phyloP scores from a whole-genome alignment of 2,797 vertebrate genomes.

The Taenioides sp. region DNA sequence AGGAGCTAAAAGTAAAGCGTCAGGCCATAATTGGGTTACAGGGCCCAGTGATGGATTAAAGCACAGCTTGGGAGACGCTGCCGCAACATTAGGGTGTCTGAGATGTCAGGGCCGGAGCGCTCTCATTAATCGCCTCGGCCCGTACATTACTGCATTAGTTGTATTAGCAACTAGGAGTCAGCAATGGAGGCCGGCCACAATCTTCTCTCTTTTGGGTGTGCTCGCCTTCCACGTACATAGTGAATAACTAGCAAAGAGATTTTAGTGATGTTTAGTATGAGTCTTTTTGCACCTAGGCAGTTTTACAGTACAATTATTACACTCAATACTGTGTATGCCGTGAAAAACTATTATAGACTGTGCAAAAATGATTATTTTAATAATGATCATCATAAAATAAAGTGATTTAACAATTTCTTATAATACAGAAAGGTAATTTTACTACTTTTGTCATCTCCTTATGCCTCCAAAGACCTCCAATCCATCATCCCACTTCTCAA shows the following conservation, averaged over 20 bases:
- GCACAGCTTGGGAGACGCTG: slow-evolving; percentile 78
- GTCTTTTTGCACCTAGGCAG: background rate
- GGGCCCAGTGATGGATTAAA: slow-evolving; percentile 82
- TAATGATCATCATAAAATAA: too few relatives aligned
- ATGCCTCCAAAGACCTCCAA: slow-evolving; percentile 37
- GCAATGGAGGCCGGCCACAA: slow-evolving; percentile 67
- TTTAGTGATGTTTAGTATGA: background rate
- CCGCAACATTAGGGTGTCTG: slow-evolving; percentile 83
- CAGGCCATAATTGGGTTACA: slow-evolving; percentile 82
- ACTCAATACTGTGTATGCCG: too few relatives aligned
- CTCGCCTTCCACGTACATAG: slow-evolving; percentile 34
- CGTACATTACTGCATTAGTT: slow-evolving; percentile 84
- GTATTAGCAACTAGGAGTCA: slow-evolving; percentile 83
- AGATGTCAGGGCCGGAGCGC: slow-evolving; percentile 81
- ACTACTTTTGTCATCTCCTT: background rate
- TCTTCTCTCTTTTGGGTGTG: slow-evolving; percentile 46
- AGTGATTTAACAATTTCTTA: too few relatives aligned
- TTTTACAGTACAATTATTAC: background rate
- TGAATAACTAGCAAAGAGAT: background rate
- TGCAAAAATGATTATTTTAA: too few relatives aligned
- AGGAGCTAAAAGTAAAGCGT: slow-evolving; percentile 79
- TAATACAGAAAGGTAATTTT: too few relatives aligned
- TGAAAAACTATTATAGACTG: too few relatives aligned
- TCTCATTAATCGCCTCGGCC: slow-evolving; percentile 82
- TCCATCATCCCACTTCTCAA: slow-evolving; percentile 82